Evolutionary conservation across 2,797 vertebrate species (phyloP).

Genomic region (Odontamblyopus rebecca): DNA sequence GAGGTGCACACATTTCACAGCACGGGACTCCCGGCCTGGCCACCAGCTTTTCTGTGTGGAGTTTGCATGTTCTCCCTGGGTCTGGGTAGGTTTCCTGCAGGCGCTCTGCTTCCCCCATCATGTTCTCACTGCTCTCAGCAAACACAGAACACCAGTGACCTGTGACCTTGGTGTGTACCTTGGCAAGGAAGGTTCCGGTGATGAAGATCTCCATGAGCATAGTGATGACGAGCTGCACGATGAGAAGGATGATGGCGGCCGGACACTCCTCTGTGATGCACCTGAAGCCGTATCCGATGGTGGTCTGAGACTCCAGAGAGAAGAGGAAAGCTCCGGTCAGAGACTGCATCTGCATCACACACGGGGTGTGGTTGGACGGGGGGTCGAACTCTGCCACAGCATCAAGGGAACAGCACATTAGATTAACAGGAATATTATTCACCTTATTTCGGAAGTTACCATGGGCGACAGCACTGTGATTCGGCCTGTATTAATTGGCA

Average conservation of each 20-base stretch:
- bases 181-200: conserved; percentile 95
- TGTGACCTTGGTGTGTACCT: conserved; percentile 69
- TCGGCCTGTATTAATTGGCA: no score
- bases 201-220: conserved; percentile 99
- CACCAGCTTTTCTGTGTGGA: no score
- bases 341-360: conserved; percentile 94
- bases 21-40: no score
- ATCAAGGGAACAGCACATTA: not conserved
- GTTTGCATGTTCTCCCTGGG: no score
- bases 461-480: no score
- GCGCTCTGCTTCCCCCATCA: no score
- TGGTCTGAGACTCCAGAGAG: conserved; percentile 96
- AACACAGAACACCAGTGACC: not conserved
- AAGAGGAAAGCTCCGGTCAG: conserved; percentile 96
- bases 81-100: no score
- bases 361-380: conserved; percentile 93
- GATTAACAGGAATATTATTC: not conserved
- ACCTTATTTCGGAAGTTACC: no score
- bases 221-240: conserved; percentile 92
- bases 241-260: conserved; percentile 90
- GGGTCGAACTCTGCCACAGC: conserved; percentile 82
- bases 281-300: conserved; percentile 95
- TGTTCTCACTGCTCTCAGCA: not conserved
- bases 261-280: conserved; percentile 98
- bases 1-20: no score